Percentiles rank a stretch among this genome's conserved stretches.
These are phyloP conservation scores for Oreortyx pictus DNA, from an alignment of 2,797 vertebrate genomes.

Conservation along the genomic window DNA sequence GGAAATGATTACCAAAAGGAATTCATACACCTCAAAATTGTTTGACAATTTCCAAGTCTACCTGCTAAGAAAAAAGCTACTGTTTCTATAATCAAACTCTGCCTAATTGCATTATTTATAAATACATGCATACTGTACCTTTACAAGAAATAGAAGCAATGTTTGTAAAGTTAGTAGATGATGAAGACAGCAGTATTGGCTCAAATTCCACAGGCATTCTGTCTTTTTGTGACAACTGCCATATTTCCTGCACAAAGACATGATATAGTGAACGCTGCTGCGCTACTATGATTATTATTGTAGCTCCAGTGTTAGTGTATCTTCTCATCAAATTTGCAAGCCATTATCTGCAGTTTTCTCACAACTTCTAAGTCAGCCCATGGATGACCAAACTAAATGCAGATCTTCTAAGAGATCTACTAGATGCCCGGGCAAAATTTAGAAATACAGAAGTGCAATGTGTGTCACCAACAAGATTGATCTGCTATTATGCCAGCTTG, in stretches of 20 bases:
- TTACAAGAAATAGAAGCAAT: constrained; percentile 90
- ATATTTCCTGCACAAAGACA: constrained; percentile 85
- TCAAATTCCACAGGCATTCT: constrained; percentile 84
- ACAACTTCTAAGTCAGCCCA: neutral
- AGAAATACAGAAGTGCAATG: neutral
- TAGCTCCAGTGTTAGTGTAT: neutral
- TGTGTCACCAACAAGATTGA: neutral
- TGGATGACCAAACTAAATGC: neutral
- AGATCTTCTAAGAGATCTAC: neutral
- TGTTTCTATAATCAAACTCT: neutral
- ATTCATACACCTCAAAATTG: neutral
- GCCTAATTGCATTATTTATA: neutral
- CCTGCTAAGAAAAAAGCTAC: neutral
- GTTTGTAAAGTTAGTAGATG: constrained; percentile 90
- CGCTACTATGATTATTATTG: neutral
- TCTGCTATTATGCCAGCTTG: neutral
- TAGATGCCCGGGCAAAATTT: neutral
- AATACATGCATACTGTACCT: constrained; percentile 78
- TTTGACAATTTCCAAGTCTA: neutral
- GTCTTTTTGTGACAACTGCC: constrained; percentile 84
- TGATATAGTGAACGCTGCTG: neutral
- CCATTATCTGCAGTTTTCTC: neutral
- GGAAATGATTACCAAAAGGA: constrained; percentile 1
- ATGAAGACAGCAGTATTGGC: constrained; percentile 85
- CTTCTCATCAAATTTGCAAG: neutral